phyloP scores from a whole-genome alignment of 1,140 invertebrate species.

The Drosophila nasuta region DNA sequence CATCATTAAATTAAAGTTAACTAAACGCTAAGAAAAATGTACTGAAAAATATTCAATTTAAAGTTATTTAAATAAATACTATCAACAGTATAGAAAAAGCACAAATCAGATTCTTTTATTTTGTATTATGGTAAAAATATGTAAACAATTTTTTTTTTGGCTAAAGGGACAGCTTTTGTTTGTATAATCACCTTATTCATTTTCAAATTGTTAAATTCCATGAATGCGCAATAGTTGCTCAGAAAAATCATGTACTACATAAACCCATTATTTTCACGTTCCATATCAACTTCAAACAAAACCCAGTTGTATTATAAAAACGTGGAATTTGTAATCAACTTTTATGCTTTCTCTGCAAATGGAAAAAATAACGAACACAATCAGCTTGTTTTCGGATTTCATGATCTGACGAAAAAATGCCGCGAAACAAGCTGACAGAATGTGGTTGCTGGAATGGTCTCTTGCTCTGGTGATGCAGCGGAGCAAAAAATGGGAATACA shows the following conservation, averaged over 20 bases:
- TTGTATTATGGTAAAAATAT: no score
- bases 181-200: background rate
- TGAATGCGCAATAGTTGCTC: background rate
- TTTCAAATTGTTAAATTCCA: background rate
- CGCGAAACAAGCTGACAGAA: slow-evolving; percentile 4
- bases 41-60: no score
- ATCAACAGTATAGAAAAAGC: no score
- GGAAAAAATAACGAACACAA: background rate
- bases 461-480: background rate
- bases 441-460: slow-evolving; percentile 13
- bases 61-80: no score
- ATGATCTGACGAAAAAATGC: background rate
- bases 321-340: background rate
- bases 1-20: no score
- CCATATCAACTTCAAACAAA: background rate
- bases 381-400: background rate
- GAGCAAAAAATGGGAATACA: slow-evolving; percentile 40
- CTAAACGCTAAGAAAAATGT: no score
- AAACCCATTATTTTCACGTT: background rate
- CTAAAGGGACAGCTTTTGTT: background rate
- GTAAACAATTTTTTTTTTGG: background rate
- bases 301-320: background rate
- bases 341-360: background rate
- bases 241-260: background rate
- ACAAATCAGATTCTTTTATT: no score